These are phyloP conservation scores for Mamestra configurata DNA, from an alignment of 1,140 invertebrate genomes.

Conservation along the genomic window DNA sequence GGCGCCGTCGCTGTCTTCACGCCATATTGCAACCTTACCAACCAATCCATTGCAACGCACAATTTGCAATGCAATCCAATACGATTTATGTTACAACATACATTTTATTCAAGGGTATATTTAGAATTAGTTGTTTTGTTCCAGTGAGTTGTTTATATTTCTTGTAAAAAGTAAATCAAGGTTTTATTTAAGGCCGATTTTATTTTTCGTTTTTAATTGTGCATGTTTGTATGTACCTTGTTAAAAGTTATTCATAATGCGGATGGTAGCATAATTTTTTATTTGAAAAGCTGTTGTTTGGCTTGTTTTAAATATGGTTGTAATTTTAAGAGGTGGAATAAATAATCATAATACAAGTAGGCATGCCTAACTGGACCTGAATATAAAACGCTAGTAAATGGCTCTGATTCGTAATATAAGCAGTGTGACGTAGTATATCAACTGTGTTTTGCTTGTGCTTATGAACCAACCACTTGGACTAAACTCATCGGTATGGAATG, in stretches of 20 bases:
- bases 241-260: constrained; percentile 17
- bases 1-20: background rate
- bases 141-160: constrained; percentile 42
- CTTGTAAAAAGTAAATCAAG: constrained; percentile 41
- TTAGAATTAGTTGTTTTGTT: constrained; percentile 51
- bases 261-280: constrained; percentile 40
- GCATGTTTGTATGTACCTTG: constrained; percentile 41
- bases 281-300: constrained; percentile 12
- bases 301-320: constrained; percentile 35
- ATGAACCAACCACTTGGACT: constrained; percentile 1
- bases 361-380: constrained; percentile 2
- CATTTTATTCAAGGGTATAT: constrained; percentile 12
- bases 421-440: background rate
- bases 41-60: constrained; percentile 25
- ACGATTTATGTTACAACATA: constrained; percentile 26
- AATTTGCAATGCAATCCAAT: constrained; percentile 9
- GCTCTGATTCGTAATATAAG: constrained; percentile 15
- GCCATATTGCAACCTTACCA: constrained; percentile 7
- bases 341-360: constrained; percentile 3
- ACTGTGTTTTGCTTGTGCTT: constrained; percentile 16
- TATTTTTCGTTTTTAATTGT: constrained; percentile 42
- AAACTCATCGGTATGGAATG: constrained; percentile 7
- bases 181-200: constrained; percentile 44
- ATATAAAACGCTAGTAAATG: background rate
- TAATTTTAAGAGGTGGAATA: constrained; percentile 39